phyloP scores from a whole-genome alignment of 2,888 invertebrate species.

The Andrena trimmerana region DNA sequence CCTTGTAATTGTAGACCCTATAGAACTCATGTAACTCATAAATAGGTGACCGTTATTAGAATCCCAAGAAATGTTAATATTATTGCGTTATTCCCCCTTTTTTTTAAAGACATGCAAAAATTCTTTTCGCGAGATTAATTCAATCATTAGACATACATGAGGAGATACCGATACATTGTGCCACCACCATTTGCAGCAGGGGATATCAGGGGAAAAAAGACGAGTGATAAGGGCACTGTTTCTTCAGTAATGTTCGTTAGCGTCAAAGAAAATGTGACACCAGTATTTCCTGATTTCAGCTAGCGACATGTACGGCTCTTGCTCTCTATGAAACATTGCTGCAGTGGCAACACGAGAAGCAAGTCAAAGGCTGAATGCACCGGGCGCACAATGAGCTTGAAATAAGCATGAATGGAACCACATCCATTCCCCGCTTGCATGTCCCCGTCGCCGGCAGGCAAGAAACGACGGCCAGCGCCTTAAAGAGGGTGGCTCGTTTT shows the following conservation, averaged over 20 bases:
- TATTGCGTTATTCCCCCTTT: too few relatives aligned
- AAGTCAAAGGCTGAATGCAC: conserved; percentile 83
- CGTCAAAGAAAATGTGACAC: conserved; percentile 71
- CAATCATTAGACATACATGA: background rate
- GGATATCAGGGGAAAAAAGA: background rate
- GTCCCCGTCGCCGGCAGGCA: conserved; percentile 72
- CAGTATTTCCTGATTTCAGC: conserved; percentile 72
- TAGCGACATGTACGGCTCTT: conserved; percentile 62
- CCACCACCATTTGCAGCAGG: background rate
- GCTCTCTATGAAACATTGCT: conserved; percentile 66
- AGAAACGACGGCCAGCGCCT: conserved; percentile 69
- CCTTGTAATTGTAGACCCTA: too few relatives aligned
- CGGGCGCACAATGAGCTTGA: conserved; percentile 82
- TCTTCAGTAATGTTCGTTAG: conserved; percentile 64
- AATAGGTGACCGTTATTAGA: too few relatives aligned
- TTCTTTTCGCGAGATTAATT: background rate
- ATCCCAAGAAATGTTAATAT: too few relatives aligned
- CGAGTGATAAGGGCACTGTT: conserved; percentile 52
- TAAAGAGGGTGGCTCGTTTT: conserved; percentile 77
- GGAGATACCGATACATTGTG: background rate
- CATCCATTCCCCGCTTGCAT: conserved; percentile 73
- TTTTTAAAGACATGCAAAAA: too few relatives aligned
- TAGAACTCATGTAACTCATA: too few relatives aligned
- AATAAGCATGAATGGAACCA: conserved; percentile 84
- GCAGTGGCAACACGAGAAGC: conserved; percentile 75